phyloP scores from a whole-genome alignment of 2,113 vertebrate genomes.

The Noctilio leporinus region DNA sequence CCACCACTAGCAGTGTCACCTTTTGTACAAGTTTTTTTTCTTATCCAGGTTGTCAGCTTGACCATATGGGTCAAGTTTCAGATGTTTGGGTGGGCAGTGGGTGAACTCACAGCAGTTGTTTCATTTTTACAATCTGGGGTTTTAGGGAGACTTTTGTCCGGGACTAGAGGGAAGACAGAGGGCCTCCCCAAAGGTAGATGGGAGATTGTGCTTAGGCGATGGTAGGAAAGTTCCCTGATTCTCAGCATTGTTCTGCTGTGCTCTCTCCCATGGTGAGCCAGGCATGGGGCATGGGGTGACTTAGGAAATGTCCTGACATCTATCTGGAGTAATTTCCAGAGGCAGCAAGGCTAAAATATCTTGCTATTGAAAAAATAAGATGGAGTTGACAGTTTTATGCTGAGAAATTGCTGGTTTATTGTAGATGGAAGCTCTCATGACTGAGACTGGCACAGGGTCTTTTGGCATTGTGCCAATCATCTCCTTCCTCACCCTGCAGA shows the following conservation, averaged over 20 bases:
- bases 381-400: not conserved
- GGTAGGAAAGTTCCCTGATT: not conserved
- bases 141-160: not conserved
- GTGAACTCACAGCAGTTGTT: not conserved
- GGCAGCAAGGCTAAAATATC: not conserved
- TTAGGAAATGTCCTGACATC: not conserved
- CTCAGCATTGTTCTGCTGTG: not conserved
- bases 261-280: not conserved
- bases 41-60: not conserved
- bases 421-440: not conserved
- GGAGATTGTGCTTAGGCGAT: not conserved
- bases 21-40: not conserved
- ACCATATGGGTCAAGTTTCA: not conserved
- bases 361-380: not conserved
- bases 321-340: not conserved
- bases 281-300: not conserved
- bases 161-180: not conserved
- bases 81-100: not conserved
- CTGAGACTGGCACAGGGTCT: not conserved
- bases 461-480: not conserved
- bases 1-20: not conserved
- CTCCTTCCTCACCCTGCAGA: not conserved
- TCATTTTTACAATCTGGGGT: not conserved
- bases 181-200: not conserved
- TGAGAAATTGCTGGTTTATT: not conserved